phyloP scores from a whole-genome alignment of 2,797 vertebrate genomes.

The Acanthornis magna region DNA sequence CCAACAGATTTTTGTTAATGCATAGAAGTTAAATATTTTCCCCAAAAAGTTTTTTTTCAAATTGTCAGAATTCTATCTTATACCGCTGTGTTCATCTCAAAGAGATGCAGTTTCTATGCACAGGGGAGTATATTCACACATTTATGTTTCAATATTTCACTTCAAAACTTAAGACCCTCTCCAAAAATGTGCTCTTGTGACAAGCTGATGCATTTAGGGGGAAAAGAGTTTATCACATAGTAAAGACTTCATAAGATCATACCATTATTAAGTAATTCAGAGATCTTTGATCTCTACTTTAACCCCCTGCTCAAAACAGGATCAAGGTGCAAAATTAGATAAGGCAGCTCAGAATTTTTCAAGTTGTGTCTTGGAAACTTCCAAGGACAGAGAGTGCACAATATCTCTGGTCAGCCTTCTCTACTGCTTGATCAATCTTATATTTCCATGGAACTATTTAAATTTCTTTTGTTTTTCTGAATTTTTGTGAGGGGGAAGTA shows the following conservation, averaged over 20 bases:
- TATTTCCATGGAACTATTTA: background rate
- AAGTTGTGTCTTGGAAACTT: background rate
- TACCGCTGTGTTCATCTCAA: background rate
- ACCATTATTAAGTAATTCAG: background rate
- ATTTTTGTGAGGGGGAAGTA: accelerated
- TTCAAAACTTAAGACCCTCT: background rate
- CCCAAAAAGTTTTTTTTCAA: background rate
- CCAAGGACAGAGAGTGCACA: background rate
- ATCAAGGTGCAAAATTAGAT: background rate
- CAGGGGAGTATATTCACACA: background rate
- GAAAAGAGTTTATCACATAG: background rate
- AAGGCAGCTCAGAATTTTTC: background rate
- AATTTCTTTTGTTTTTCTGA: background rate
- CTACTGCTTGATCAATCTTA: background rate
- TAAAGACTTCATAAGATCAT: background rate
- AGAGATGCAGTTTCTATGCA: background rate
- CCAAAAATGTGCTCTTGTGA: background rate
- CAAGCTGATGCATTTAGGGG: background rate
- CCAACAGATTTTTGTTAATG: background rate
- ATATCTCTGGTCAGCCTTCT: background rate
- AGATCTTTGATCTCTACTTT: background rate
- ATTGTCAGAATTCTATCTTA: background rate
- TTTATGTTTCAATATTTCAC: background rate
- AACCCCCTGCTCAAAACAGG: background rate
- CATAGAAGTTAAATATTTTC: background rate